Conservation (phyloP, 2,797 vertebrate species). For the Holocentrus rufus region DNA sequence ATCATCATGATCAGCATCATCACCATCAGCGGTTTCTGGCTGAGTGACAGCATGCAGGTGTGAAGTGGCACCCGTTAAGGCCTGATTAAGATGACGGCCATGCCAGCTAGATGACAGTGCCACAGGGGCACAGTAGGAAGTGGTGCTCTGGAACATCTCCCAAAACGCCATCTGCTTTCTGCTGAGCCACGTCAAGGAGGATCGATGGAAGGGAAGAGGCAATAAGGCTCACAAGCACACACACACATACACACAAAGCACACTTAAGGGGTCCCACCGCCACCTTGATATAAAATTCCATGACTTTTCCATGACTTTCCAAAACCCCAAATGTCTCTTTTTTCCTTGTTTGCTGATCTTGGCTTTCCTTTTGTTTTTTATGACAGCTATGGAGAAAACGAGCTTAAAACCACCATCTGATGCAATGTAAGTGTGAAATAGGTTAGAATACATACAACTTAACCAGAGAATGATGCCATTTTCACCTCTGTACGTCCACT, state of each 20-base stretch:
- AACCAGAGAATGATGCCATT: too few species aligned
- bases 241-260: not conserved
- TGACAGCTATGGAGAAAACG: too few species aligned
- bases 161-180: slow-evolving; percentile 76
- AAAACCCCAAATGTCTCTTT: too few species aligned
- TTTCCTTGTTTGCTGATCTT: not conserved
- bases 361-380: not conserved
- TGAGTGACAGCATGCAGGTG: slow-evolving; percentile 58
- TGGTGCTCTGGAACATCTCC: slow-evolving; percentile 56
- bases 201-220: slow-evolving; percentile 13
- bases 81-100: slow-evolving; percentile 65
- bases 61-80: slow-evolving; percentile 50
- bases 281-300: too few species aligned
- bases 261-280: too few species aligned
- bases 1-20: slow-evolving; percentile 40
- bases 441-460: too few species aligned
- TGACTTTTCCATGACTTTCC: too few species aligned
- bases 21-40: slow-evolving; percentile 40
- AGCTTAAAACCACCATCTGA: too few species aligned
- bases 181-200: slow-evolving; percentile 34
- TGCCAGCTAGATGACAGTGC: slow-evolving; percentile 57
- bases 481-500: too few species aligned
- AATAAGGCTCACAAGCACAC: slow-evolving; percentile 20
- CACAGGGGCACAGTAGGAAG: slow-evolving; percentile 37
- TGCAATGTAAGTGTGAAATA: too few species aligned